Percentiles rank a stretch among this genome's conserved stretches.
These are phyloP conservation scores for Protomyctophum bolini DNA, from an alignment of 2,113 vertebrate species.

Conservation along the genomic window DNA sequence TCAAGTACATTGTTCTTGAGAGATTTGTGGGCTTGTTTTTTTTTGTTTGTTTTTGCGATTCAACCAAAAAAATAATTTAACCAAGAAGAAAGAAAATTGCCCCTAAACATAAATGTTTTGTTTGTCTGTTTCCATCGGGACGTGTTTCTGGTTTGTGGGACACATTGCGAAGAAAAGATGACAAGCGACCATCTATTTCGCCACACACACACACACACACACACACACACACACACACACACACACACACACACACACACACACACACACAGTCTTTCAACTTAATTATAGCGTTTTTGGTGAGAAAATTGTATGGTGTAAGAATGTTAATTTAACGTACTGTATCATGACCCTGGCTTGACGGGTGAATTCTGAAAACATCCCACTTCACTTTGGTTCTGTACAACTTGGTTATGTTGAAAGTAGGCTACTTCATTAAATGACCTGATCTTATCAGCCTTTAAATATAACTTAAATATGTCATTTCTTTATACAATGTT, in stretches of 20 bases:
- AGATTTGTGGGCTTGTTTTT: conserved; percentile 39
- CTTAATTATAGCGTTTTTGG: conserved; percentile 54
- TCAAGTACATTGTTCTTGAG: conserved; percentile 49
- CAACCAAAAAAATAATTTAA: too few relatives aligned
- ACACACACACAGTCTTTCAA: conserved; percentile 5
- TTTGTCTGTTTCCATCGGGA: conserved; percentile 53
- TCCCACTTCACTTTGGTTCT: conserved; percentile 25
- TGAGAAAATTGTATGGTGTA: conserved; percentile 51
- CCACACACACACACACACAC: not conserved
- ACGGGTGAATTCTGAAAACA: conserved; percentile 38
- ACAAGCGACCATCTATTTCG: not conserved
- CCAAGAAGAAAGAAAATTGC: not conserved
- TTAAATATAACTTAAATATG: not conserved
- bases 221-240: too few relatives aligned
- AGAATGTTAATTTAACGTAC: conserved; percentile 43
- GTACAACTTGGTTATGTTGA: conserved; percentile 20
- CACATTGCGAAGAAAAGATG: conserved; percentile 48
- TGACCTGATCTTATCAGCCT: conserved; percentile 17
- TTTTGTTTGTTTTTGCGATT: conserved; percentile 41
- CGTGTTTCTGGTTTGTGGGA: conserved; percentile 59
- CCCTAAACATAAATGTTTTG: conserved; percentile 40
- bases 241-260: too few relatives aligned
- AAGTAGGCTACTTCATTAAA: conserved; percentile 22
- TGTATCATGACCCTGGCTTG: conserved; percentile 34
- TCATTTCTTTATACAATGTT: too few relatives aligned